These are phyloP conservation scores for Anguilla marmorata DNA, from an alignment of 2,797 vertebrate species.

Conservation along the genomic window DNA sequence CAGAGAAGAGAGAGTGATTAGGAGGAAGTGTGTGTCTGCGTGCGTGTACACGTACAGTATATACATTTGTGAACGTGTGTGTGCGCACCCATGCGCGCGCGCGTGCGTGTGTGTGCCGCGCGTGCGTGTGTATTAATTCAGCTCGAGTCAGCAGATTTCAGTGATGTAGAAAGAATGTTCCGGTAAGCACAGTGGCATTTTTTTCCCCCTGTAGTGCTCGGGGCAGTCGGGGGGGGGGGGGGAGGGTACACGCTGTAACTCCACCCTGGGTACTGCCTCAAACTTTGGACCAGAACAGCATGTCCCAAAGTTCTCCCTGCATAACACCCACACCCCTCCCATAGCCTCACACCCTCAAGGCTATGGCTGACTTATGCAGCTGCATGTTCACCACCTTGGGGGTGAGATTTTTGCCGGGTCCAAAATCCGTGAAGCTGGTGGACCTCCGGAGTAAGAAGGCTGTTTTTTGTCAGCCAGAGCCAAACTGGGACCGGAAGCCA, in stretches of 20 bases:
- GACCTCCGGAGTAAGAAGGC: too few relatives aligned
- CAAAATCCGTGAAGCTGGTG: too few relatives aligned
- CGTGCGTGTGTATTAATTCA: neutral
- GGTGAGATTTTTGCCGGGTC: too few relatives aligned
- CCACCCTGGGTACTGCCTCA: neutral
- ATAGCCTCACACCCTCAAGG: neutral
- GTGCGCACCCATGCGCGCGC: neutral
- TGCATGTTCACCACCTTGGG: too few relatives aligned
- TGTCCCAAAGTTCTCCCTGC: neutral
- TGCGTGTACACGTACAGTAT: slow-evolving; percentile 27
- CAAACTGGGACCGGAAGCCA: neutral
- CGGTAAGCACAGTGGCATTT: neutral
- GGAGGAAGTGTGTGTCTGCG: slow-evolving; percentile 24
- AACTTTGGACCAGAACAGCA: neutral
- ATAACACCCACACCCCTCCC: neutral
- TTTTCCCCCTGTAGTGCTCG: neutral
- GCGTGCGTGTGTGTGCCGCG: neutral
- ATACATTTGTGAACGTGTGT: slow-evolving; percentile 32
- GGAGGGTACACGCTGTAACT: neutral
- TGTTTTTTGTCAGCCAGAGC: neutral
- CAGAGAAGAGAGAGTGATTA: neutral
- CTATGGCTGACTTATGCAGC: neutral
- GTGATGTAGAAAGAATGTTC: neutral
- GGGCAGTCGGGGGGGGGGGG: neutral
- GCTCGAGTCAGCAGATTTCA: neutral